These are phyloP conservation scores for Drosophila maculinotata DNA, from an alignment of 2,888 invertebrate species.

Conservation along the genomic window DNA sequence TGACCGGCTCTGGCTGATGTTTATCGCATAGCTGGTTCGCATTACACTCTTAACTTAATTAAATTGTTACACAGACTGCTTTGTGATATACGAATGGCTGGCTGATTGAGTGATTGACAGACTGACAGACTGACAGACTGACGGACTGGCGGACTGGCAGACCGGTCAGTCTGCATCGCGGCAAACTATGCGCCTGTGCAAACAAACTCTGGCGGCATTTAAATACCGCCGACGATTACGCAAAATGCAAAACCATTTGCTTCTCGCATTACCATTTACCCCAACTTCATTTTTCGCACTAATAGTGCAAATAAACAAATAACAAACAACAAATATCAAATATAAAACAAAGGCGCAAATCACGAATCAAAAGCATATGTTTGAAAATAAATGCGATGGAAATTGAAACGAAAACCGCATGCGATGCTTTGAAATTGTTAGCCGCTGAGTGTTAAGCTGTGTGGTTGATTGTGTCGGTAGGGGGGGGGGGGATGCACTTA, in stretches of 20 bases:
- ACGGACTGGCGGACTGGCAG: slow-evolving; percentile 24
- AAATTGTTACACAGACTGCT: slow-evolving; percentile 74
- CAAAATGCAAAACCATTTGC: slow-evolving; percentile 75
- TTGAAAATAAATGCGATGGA: slow-evolving; percentile 27
- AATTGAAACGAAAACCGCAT: slow-evolving; percentile 30
- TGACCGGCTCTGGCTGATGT: slow-evolving; percentile 40
- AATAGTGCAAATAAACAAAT: slow-evolving; percentile 56
- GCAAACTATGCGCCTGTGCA: slow-evolving; percentile 69
- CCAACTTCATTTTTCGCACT: slow-evolving; percentile 43
- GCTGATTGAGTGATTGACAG: slow-evolving; percentile 39
- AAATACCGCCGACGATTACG: slow-evolving; percentile 67
- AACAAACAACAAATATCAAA: slow-evolving; percentile 11
- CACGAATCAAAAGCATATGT: slow-evolving; percentile 29
- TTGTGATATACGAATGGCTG: slow-evolving; percentile 51
- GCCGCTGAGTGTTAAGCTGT: background rate
- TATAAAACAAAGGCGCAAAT: slow-evolving; percentile 15
- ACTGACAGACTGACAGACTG: slow-evolving; percentile 39
- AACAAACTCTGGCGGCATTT: slow-evolving; percentile 61
- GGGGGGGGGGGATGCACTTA: background rate
- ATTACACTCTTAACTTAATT: slow-evolving; percentile 79
- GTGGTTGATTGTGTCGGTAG: no score
- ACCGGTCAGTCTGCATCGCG: slow-evolving; percentile 41
- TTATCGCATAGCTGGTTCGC: slow-evolving; percentile 69
- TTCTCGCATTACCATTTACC: slow-evolving; percentile 61
- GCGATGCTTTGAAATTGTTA: slow-evolving; percentile 36